Conservation (phyloP, 2,113 vertebrate species). For the Pteruthius melanotis region DNA sequence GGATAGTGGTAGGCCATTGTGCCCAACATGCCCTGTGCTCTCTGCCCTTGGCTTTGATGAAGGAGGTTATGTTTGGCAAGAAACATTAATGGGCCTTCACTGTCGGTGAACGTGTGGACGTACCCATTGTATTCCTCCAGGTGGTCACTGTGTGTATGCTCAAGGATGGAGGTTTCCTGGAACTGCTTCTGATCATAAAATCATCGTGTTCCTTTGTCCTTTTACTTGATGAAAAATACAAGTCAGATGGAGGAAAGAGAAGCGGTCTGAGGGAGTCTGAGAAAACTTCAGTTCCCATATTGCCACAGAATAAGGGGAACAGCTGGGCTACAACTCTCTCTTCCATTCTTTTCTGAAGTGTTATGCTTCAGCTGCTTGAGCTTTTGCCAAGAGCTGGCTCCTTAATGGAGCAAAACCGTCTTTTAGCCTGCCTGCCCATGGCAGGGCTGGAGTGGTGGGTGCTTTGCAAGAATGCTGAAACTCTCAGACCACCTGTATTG, state of each 20-base stretch:
- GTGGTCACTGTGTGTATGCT: not conserved
- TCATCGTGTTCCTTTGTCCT: not conserved
- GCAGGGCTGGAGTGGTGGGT: not conserved
- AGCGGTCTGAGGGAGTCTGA: not conserved
- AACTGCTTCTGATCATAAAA: not conserved
- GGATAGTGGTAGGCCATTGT: not conserved
- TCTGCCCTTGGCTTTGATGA: not conserved
- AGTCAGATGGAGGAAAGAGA: not conserved
- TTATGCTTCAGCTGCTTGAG: not conserved
- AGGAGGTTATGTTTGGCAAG: not conserved
- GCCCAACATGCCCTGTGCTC: rapidly evolving
- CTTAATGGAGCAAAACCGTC: not conserved
- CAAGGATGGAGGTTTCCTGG: not conserved
- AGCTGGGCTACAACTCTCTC: not conserved
- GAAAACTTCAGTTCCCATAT: not conserved
- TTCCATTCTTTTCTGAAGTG: not conserved
- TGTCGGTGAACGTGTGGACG: rapidly evolving
- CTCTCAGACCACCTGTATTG: not conserved
- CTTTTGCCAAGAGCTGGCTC: not conserved
- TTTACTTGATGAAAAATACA: not conserved
- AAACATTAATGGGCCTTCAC: not conserved
- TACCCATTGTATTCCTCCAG: not conserved
- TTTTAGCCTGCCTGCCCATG: not conserved
- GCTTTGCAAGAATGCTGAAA: not conserved
- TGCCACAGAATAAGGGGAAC: not conserved